Evolutionary conservation across 2,888 invertebrate genomes (phyloP).

Genomic region (Rhamnusium bicolor): DNA sequence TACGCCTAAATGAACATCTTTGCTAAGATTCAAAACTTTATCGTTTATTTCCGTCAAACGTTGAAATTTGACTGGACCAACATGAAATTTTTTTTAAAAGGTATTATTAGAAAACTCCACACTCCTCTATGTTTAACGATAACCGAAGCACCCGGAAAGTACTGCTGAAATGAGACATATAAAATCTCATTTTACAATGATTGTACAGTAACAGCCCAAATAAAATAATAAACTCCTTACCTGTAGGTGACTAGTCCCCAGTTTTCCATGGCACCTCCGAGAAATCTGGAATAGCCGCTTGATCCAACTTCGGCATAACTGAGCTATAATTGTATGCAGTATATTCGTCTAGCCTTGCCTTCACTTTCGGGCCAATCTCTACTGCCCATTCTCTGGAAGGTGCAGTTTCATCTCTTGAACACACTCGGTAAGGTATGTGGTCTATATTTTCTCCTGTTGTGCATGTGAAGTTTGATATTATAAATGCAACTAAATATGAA

Average conservation of each 20-base stretch:
- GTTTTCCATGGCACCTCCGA: conserved; percentile 93
- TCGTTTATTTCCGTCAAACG: too few species aligned
- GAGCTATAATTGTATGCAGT: conserved; percentile 61
- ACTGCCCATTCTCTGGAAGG: conserved; percentile 46
- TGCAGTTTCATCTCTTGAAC: conserved; percentile 48
- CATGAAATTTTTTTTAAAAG: too few species aligned
- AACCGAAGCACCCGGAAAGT: too few species aligned
- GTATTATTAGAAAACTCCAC: too few species aligned
- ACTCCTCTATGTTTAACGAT: too few species aligned
- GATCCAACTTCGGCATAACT: conserved; percentile 81
- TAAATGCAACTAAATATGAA: conserved; percentile 89
- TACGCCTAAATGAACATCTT: too few species aligned
- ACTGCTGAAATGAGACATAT: too few species aligned
- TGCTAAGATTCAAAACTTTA: too few species aligned
- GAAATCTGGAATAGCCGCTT: conserved; percentile 90
- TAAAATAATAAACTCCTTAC: too few species aligned
- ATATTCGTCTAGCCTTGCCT: conserved; percentile 49
- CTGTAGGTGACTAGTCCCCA: conserved; percentile 91
- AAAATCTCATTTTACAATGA: too few species aligned
- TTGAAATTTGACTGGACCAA: too few species aligned
- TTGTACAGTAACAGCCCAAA: too few species aligned
- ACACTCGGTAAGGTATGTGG: conserved; percentile 45
- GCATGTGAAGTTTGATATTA: conserved; percentile 83
- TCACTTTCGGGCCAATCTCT: conserved; percentile 50
- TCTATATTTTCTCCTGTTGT: neutral